A percentile compares a stretch with the other conserved stretches of the same genome.
Conservation (phyloP, 2,113 vertebrate species). For the Equus quagga region DNA sequence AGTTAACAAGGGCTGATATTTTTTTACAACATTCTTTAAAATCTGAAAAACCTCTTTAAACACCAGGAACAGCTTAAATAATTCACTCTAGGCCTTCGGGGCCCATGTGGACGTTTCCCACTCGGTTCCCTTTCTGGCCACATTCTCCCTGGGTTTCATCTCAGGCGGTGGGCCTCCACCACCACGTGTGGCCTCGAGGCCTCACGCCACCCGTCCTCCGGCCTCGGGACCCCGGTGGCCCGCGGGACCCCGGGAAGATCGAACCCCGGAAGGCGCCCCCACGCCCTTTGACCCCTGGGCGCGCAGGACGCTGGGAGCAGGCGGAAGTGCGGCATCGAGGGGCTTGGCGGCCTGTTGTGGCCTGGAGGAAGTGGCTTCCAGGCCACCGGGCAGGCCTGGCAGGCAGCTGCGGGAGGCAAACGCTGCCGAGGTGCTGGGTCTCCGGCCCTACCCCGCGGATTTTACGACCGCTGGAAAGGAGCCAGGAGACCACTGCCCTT, state of each 20-base stretch:
- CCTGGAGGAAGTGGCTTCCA: not conserved
- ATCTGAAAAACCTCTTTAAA: slow-evolving; percentile 81
- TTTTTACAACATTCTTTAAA: slow-evolving; percentile 83
- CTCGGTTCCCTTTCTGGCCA: not conserved
- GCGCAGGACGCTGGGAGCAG: not conserved
- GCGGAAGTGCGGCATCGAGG: not conserved
- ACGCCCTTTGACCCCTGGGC: not conserved
- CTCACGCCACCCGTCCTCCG: fast-evolving
- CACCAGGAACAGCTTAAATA: slow-evolving; percentile 77
- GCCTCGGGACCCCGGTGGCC: fast-evolving
- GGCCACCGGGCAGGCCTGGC: not conserved
- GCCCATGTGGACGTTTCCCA: not conserved
- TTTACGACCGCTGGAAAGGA: not conserved
- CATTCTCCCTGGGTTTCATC: not conserved
- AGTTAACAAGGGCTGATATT: slow-evolving; percentile 75
- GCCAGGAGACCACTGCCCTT: not conserved
- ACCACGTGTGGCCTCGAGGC: not conserved
- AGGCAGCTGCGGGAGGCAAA: not conserved
- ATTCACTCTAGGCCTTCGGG: slow-evolving; percentile 58
- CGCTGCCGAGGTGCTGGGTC: not conserved
- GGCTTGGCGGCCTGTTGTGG: fast-evolving
- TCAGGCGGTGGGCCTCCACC: not conserved
- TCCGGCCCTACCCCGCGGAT: not conserved
- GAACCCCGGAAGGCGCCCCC: too few species aligned
- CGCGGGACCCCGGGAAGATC: fast-evolving